Percentiles rank a stretch among this genome's conserved stretches.
These are phyloP conservation scores for Cyanoramphus novaezelandiae DNA, from an alignment of 2,113 vertebrate species.

Conservation along the genomic window DNA sequence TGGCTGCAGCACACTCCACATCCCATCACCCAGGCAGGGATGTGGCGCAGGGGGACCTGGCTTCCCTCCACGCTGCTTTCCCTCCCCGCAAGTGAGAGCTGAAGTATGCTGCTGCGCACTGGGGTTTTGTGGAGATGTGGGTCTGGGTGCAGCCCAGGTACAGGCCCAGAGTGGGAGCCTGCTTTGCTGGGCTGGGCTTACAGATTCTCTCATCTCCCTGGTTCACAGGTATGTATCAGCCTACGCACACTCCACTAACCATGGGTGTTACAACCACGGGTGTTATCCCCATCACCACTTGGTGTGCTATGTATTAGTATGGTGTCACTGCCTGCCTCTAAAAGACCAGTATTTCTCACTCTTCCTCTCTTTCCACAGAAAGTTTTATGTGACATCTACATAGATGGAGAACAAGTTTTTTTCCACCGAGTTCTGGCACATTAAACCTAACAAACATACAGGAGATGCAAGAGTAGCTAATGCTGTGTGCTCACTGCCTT, in stretches of 20 bases:
- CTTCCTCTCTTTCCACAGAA: background rate
- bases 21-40: background rate
- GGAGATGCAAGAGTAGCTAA: conserved; percentile 10
- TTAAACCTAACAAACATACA: background rate
- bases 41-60: rapidly evolving
- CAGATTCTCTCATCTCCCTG: background rate
- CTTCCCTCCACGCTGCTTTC: background rate
- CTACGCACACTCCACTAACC: rapidly evolving
- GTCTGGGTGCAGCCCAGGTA: background rate
- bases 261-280: rapidly evolving
- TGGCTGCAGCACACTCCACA: background rate
- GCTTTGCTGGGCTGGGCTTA: background rate
- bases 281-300: background rate
- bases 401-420: background rate
- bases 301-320: background rate
- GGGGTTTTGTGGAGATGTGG: background rate
- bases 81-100: rapidly evolving
- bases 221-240: background rate
- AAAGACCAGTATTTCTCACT: background rate
- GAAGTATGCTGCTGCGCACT: background rate
- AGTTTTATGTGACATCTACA: background rate
- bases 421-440: conserved; percentile 8
- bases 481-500: conserved; percentile 38
- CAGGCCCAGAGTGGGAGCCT: background rate
- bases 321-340: background rate